phyloP scores from a whole-genome alignment of 2,888 invertebrate genomes.

The Volucella inflata region DNA sequence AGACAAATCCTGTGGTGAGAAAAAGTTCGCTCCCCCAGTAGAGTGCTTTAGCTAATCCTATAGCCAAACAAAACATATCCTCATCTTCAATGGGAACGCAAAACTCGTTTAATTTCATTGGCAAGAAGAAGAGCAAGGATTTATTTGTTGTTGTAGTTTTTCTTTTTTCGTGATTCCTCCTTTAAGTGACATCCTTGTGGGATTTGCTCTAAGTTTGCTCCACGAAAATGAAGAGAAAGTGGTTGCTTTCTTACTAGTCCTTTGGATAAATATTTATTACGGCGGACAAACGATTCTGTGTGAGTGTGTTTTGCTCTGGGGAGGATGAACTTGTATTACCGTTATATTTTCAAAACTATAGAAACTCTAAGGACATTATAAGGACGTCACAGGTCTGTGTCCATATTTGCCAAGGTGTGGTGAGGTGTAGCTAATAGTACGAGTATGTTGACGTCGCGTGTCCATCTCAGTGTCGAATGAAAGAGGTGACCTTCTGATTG shows the following conservation, averaged over 20 bases:
- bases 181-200: too few species aligned
- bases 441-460: constrained; percentile 36
- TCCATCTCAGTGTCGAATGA: constrained; percentile 26
- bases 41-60: constrained; percentile 38
- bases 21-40: neutral
- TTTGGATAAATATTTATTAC: too few species aligned
- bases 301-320: too few species aligned
- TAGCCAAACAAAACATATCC: constrained; percentile 28
- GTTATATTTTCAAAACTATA: too few species aligned
- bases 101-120: constrained; percentile 46
- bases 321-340: too few species aligned
- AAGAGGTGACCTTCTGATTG: constrained; percentile 20
- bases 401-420: neutral
- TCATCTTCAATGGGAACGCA: constrained; percentile 32
- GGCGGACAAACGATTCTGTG: too few species aligned
- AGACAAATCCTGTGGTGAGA: neutral
- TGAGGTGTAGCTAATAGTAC: constrained; percentile 14
- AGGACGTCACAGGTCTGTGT: too few species aligned
- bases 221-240: too few species aligned
- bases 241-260: too few species aligned
- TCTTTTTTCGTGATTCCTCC: neutral
- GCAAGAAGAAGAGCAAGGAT: constrained; percentile 28
- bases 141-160: constrained; percentile 29
- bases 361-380: too few species aligned
- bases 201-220: too few species aligned